Percentiles rank a stretch among this genome's conserved stretches.
These are phyloP conservation scores for Pachyrhynchus sulphureomaculatus DNA, from an alignment of 1,140 invertebrate species.

Conservation along the genomic window DNA sequence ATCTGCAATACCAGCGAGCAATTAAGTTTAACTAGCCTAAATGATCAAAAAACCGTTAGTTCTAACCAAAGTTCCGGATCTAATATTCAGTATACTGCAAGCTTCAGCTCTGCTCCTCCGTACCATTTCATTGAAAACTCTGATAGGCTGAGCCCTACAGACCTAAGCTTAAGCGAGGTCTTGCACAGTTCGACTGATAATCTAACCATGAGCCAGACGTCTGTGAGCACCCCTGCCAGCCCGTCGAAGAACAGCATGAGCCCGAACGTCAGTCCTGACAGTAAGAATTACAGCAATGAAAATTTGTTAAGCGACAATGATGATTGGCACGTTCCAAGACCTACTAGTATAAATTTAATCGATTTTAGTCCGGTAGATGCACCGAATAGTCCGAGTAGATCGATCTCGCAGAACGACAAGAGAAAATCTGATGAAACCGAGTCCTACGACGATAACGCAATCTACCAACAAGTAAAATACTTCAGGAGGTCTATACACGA, in stretches of 20 bases:
- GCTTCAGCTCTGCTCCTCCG: conserved; percentile 32
- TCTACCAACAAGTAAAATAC: conserved; percentile 76
- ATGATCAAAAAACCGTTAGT: conserved; percentile 36
- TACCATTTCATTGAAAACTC: conserved; percentile 41
- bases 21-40: conserved; percentile 32
- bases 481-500: conserved; percentile 71
- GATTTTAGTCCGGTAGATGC: conserved; percentile 41
- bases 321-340: conserved; percentile 1
- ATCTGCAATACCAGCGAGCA: conserved; percentile 43
- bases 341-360: conserved; percentile 38
- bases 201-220: conserved; percentile 40
- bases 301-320: conserved; percentile 13
- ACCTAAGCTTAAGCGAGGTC: conserved; percentile 45
- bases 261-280: conserved; percentile 44
- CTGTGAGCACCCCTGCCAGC: conserved; percentile 40
- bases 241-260: conserved; percentile 42
- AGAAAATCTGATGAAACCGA: conserved; percentile 50
- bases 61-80: conserved; percentile 40
- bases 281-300: conserved; percentile 28
- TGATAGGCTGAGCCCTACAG: conserved; percentile 35
- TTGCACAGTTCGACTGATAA: conserved; percentile 43
- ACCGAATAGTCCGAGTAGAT: conserved; percentile 22
- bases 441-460: conserved; percentile 51
- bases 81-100: conserved; percentile 42
- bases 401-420: conserved; percentile 40